Conservation (phyloP, 2,797 vertebrate species). For the Gymnopithys bicolor region DNA sequence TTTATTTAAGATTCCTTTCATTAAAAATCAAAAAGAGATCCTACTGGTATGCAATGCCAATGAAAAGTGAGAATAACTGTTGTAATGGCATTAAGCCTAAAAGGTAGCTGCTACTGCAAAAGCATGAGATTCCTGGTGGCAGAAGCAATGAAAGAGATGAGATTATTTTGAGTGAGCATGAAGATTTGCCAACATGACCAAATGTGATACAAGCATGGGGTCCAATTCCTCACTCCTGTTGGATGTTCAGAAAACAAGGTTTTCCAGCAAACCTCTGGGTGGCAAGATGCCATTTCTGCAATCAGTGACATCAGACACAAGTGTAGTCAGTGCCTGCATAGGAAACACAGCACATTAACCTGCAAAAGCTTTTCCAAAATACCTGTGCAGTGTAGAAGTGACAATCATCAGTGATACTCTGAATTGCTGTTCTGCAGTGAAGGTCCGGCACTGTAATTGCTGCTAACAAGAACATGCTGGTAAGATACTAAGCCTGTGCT, state of each 20-base stretch:
- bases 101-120: background rate
- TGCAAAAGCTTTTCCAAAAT: background rate
- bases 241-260: background rate
- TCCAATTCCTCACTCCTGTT: background rate
- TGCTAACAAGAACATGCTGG: background rate
- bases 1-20: background rate
- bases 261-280: background rate
- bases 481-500: background rate
- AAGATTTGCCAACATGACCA: background rate
- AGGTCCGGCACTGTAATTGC: background rate
- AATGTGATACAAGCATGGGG: accelerated
- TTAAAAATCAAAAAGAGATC: background rate
- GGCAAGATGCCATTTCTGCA: background rate
- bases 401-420: background rate
- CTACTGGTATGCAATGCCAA: background rate
- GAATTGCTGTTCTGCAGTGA: background rate
- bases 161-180: background rate
- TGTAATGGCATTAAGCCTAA: background rate
- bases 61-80: background rate
- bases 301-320: too few species aligned
- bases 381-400: background rate
- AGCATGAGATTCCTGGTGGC: background rate
- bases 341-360: accelerated
- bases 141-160: background rate
- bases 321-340: accelerated